Conservation (phyloP, 2,888 invertebrate species). For the Dinocampus coccinellae region DNA sequence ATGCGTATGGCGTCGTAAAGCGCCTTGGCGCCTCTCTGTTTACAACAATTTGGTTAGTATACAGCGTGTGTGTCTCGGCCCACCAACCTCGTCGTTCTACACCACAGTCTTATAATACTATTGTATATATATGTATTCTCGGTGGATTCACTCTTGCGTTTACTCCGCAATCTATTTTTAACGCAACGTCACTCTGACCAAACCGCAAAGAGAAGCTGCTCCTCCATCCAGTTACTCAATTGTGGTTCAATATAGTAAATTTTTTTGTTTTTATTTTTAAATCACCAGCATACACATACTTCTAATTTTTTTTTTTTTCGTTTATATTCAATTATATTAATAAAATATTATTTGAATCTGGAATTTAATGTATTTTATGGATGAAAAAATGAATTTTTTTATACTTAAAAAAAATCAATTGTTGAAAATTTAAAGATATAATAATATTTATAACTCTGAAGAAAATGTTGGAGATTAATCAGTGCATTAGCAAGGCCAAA, state of each 20-base stretch:
- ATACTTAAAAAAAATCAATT: not conserved
- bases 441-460: not conserved
- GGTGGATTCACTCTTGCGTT: conserved; percentile 21
- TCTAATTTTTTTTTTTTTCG: not conserved
- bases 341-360: not conserved
- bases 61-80: conserved; percentile 51
- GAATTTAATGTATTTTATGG: not conserved
- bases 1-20: conserved; percentile 68
- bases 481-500: conserved; percentile 1
- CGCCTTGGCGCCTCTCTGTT: conserved; percentile 73
- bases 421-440: not conserved
- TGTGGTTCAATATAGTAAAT: conserved; percentile 10
- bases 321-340: not conserved
- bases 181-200: conserved; percentile 20
- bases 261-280: no score
- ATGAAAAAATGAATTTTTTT: not conserved
- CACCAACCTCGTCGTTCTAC: conserved; percentile 47
- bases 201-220: conserved; percentile 20
- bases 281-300: not conserved
- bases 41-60: conserved; percentile 58
- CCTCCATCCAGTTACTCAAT: conserved; percentile 4
- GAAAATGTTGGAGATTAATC: conserved; percentile 27
- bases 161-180: conserved; percentile 32
- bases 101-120: conserved; percentile 33
- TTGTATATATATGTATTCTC: conserved; percentile 15